phyloP scores from a whole-genome alignment of 2,888 invertebrate species.

The Pseudococcus longispinus region DNA sequence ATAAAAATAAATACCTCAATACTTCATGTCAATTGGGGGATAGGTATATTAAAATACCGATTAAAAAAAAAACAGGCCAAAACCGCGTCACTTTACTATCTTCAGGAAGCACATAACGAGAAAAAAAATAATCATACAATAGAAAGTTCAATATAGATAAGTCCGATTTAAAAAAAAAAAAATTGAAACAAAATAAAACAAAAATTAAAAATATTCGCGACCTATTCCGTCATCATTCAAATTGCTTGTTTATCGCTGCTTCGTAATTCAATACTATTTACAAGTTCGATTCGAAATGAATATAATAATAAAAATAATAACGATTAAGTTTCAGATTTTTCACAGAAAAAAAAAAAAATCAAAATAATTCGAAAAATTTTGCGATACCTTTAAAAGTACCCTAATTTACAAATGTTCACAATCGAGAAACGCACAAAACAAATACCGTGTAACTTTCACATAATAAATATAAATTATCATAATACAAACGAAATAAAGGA shows the following conservation, averaged over 20 bases:
- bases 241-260: constrained; percentile 5
- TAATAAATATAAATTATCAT: constrained; percentile 18
- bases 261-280: neutral
- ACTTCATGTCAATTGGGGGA: neutral
- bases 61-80: neutral
- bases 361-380: neutral
- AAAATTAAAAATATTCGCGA: neutral
- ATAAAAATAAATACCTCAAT: neutral
- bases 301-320: neutral
- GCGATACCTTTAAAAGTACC: too few species aligned
- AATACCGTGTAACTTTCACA: constrained; percentile 23
- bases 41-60: neutral
- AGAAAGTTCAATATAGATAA: neutral
- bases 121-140: neutral
- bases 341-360: neutral
- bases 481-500: constrained; percentile 14
- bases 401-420: neutral
- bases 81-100: neutral
- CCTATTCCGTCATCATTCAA: neutral
- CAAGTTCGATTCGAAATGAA: neutral
- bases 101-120: neutral
- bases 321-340: neutral
- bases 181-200: neutral
- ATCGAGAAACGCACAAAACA: neutral
- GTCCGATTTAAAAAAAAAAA: neutral